Evolutionary conservation across 2,797 vertebrate genomes (phyloP).

Genomic region (Pipistrellus nathusii): DNA sequence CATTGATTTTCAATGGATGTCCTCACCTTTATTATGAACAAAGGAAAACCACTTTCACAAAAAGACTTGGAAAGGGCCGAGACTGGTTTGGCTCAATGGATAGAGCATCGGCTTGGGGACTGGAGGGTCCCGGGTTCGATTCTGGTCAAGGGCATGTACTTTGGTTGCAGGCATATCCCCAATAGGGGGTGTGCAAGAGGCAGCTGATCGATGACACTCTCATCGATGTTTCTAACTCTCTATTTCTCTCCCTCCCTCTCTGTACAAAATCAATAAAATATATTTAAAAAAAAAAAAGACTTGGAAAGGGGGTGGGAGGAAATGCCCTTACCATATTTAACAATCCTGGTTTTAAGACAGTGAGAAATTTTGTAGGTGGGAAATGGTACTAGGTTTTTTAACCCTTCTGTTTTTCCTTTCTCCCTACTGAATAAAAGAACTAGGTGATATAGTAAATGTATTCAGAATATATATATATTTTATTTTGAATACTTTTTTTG

Average conservation of each 20-base stretch:
- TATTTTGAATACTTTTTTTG: neutral
- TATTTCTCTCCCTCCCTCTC: too few species aligned
- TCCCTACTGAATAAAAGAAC: neutral
- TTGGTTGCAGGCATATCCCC: too few species aligned
- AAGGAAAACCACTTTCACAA: neutral
- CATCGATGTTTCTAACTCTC: too few species aligned
- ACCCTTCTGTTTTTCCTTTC: neutral
- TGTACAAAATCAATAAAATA: too few species aligned
- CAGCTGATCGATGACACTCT: too few species aligned
- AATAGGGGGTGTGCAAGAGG: too few species aligned
- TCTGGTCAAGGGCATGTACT: too few species aligned
- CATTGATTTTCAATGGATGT: neutral
- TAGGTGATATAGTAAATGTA: neutral
- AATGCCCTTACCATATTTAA: neutral
- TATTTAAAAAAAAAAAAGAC: too few species aligned
- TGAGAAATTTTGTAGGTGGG: constrained; percentile 20
- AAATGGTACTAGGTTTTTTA: neutral
- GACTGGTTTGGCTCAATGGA: too few species aligned
- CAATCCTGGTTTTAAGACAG: neutral
- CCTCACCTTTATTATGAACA: neutral
- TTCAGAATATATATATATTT: constrained; percentile 22
- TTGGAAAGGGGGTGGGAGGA: neutral
- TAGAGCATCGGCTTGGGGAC: too few species aligned
- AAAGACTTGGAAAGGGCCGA: neutral
- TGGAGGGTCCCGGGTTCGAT: too few species aligned